Conservation (phyloP, 2,888 invertebrate genomes). For the Melitaea athalia region DNA sequence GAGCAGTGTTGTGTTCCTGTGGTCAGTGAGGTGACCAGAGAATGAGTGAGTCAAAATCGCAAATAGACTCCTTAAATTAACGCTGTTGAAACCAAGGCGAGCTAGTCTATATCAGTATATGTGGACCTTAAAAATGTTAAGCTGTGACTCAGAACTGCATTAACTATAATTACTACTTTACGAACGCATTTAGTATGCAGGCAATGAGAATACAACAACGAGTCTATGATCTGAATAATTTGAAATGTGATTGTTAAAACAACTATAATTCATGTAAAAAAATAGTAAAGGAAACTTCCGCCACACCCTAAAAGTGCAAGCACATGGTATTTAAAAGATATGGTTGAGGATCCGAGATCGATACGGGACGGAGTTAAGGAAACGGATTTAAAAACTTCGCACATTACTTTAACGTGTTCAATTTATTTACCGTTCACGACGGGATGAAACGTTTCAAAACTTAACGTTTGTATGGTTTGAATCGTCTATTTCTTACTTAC, state of each 20-base stretch:
- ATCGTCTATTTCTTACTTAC: too few species aligned
- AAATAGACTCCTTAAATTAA: too few species aligned
- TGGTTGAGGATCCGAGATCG: conserved; percentile 30
- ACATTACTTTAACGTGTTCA: conserved; percentile 26
- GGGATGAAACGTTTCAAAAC: background rate
- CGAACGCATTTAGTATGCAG: too few species aligned
- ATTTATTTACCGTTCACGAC: background rate
- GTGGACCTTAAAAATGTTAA: too few species aligned
- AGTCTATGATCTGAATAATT: too few species aligned
- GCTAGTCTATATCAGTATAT: too few species aligned
- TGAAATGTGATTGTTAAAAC: too few species aligned
- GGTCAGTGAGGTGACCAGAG: background rate
- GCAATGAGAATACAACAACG: too few species aligned
- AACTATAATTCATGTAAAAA: background rate
- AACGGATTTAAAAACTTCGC: conserved; percentile 34
- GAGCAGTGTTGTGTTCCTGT: too few species aligned
- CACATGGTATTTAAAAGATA: conserved; percentile 13
- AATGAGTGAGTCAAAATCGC: too few species aligned
- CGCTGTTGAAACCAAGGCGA: too few species aligned
- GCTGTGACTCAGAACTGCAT: too few species aligned
- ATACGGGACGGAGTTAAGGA: conserved; percentile 27
- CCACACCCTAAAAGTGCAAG: conserved; percentile 22
- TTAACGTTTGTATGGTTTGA: background rate
- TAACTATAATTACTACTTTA: background rate
- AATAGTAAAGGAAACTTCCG: conserved; percentile 15